Conservation (phyloP, 2,888 invertebrate genomes). For the Euplagia quadripunctaria region DNA sequence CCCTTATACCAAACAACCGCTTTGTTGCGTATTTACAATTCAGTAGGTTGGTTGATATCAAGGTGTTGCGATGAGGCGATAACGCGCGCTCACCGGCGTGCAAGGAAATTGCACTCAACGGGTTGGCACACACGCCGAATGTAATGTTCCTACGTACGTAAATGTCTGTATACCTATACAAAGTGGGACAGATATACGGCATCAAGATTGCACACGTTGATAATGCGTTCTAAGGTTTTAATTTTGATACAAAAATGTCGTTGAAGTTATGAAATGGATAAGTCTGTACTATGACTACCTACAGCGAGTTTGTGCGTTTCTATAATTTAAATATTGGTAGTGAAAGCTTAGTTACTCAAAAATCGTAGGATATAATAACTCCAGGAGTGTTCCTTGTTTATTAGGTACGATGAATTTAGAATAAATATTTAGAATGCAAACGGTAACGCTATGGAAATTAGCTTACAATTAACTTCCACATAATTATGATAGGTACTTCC, state of each 20-base stretch:
- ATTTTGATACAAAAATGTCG: background rate
- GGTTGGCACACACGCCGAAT: constrained; percentile 19
- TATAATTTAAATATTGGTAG: too few species aligned
- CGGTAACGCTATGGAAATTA: too few species aligned
- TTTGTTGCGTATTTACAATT: background rate
- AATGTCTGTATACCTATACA: background rate
- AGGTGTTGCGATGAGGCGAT: constrained; percentile 52
- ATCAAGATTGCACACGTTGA: background rate
- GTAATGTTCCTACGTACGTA: background rate
- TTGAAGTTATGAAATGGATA: background rate
- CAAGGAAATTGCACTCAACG: constrained; percentile 57
- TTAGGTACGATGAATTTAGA: too few species aligned
- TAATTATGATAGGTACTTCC: too few species aligned
- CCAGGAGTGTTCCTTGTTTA: too few species aligned
- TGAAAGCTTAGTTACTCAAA: too few species aligned
- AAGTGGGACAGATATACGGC: background rate
- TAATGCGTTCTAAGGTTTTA: background rate
- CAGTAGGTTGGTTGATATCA: constrained; percentile 24
- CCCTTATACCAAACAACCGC: background rate
- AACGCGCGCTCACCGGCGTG: constrained; percentile 40
- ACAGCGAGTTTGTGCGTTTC: too few species aligned
- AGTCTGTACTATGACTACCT: background rate
- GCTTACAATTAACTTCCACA: too few species aligned
- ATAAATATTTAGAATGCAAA: too few species aligned
- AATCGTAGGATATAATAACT: too few species aligned